These are phyloP conservation scores for Rousettus madagascariensis DNA, from an alignment of 2,797 vertebrate genomes.

Conservation along the genomic window DNA sequence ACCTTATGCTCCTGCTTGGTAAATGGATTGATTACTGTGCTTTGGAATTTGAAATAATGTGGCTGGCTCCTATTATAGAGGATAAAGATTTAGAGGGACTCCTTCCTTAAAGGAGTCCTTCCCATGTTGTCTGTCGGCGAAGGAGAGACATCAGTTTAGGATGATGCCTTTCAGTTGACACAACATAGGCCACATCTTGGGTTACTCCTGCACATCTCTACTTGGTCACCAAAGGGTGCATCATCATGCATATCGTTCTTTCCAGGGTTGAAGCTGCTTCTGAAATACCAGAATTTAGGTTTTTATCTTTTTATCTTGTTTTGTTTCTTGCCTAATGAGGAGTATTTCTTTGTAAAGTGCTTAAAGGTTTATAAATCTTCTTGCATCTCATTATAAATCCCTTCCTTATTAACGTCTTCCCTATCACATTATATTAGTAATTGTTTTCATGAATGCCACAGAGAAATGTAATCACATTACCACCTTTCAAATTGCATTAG, in stretches of 20 bases:
- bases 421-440: constrained; percentile 81
- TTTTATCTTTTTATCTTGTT: background rate
- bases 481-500: constrained; percentile 84
- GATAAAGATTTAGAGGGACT: background rate
- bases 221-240: background rate
- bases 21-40: constrained; percentile 41
- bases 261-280: background rate
- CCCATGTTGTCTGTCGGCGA: background rate
- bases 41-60: constrained; percentile 53
- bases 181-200: background rate
- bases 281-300: background rate
- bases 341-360: constrained; percentile 67
- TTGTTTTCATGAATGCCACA: constrained; percentile 82
- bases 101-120: background rate
- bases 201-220: background rate
- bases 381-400: constrained; percentile 70
- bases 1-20: constrained; percentile 9
- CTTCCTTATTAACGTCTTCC: constrained; percentile 75
- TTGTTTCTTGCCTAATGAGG: constrained; percentile 46
- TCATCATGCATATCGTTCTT: background rate
- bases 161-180: background rate
- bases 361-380: constrained; percentile 66
- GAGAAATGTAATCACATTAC: constrained; percentile 83
- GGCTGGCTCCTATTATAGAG: background rate
- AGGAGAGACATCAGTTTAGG: background rate